Conservation (phyloP, 2,113 vertebrate species). For the Chaenogobius annularis region DNA sequence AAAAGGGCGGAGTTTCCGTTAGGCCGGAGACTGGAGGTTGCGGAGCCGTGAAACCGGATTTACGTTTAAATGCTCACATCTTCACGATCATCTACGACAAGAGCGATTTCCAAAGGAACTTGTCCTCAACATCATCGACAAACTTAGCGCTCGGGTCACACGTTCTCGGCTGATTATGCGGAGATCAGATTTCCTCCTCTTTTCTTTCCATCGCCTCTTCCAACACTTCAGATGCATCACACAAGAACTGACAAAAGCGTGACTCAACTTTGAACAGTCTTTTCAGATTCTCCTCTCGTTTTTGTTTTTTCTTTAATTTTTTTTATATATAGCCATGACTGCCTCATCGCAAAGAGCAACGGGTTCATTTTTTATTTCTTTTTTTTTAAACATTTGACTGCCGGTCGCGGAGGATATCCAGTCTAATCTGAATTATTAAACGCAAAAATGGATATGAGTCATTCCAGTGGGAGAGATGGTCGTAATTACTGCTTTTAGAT, state of each 20-base stretch:
- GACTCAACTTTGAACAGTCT: slow-evolving; percentile 1
- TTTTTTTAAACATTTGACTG: background rate
- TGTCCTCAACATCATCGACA: slow-evolving; percentile 35
- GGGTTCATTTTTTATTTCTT: background rate
- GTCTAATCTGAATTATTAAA: background rate
- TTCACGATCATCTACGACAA: background rate
- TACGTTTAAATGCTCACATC: background rate
- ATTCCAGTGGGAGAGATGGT: background rate
- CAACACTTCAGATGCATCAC: background rate
- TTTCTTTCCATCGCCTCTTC: background rate
- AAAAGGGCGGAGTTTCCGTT: background rate
- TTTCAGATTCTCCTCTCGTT: background rate
- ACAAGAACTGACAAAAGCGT: background rate
- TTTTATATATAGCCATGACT: background rate
- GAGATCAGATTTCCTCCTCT: background rate
- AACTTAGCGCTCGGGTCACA: background rate
- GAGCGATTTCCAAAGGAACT: slow-evolving; percentile 30
- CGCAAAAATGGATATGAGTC: background rate
- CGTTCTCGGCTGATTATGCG: background rate
- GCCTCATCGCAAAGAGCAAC: background rate
- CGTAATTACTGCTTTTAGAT: background rate
- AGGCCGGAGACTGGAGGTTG: background rate
- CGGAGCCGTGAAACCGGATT: background rate
- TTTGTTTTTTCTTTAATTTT: too few relatives aligned
- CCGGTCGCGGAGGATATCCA: background rate